Evolutionary conservation across 2,797 vertebrate species (phyloP), one percentile per base, ranked within the genome.

Genomic region (Propithecus deckenii): DNA sequence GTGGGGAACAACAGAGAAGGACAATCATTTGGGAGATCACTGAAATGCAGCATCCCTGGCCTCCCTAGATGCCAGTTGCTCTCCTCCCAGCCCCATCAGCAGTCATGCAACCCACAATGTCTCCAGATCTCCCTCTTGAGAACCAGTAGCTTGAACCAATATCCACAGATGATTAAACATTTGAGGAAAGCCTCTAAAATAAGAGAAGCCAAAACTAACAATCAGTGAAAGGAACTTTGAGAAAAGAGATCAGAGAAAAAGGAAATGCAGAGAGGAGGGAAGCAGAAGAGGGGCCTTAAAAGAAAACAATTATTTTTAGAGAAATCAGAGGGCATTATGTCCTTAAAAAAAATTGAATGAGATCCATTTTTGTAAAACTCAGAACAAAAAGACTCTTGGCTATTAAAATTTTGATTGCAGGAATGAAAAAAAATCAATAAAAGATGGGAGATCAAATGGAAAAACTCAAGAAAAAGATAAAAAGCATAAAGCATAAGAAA

Each of bases 391-490:
- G 7, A 15, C 2, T 11, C 81, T 59, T 11, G 32, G 2, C 72
- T 67, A 46, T 80, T 94, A 93, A 89, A 55, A 41, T 78, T 83
- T 96, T 65, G 50, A 52, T 50, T 92, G 6, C 38, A 59, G 23
- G 41, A 93, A 74, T 90, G 23, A 35, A 35, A 93, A 93, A 84
- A 86, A 86, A 71, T 79, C 28, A 67, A 11, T 14, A n/a, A 94
- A 87, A 13, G 5, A 52, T 25, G 5, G 41, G 30, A 81, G 81
- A 38, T 38, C 20, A 61, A 30, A 38, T 88, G 63, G 38, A 71
- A 72, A 69, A 95, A 69, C 41, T 90, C 50, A 91, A 7, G 25
- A 59, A 63, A 35, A 22, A 22, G n/a, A 67, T 67, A 35, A 67
- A 67, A 67, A 67, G 63, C 50, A 41, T 80, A 86, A 95, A 86